A percentile compares a stretch with the other conserved stretches of the same genome.
phyloP scores from a whole-genome alignment of 1,140 invertebrate genomes.

The Capitella teleta region DNA sequence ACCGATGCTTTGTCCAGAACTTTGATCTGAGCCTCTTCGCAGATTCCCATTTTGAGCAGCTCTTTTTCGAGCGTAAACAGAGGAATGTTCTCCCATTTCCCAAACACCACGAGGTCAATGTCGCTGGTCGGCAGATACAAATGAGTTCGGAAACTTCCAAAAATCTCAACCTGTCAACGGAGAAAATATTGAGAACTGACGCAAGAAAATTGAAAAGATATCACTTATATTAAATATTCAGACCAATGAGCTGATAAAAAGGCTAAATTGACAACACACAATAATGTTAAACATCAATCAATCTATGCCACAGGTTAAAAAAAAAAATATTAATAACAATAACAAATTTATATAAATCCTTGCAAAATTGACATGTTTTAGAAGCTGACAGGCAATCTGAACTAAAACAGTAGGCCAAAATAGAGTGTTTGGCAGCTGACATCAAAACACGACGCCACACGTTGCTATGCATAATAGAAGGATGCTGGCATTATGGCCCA shows the following conservation, averaged over 20 bases:
- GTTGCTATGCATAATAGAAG: too few relatives aligned
- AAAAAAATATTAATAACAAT: too few relatives aligned
- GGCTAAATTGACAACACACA: too few relatives aligned
- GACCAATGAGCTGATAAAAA: background rate
- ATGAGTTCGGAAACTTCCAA: slow-evolving; percentile 86
- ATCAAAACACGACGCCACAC: too few relatives aligned
- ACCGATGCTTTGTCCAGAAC: slow-evolving; percentile 92
- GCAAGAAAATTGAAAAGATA: background rate
- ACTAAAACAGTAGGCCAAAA: too few relatives aligned
- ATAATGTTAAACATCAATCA: too few relatives aligned
- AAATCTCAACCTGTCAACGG: slow-evolving; percentile 62
- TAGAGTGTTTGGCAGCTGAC: too few relatives aligned
- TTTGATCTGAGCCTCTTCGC: slow-evolving; percentile 76
- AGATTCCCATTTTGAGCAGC: slow-evolving; percentile 74
- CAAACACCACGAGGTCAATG: slow-evolving; percentile 93
- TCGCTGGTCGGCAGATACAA: slow-evolving; percentile 91
- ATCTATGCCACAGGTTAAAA: too few relatives aligned
- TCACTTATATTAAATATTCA: background rate
- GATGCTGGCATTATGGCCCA: too few relatives aligned
- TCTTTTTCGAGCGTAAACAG: slow-evolving; percentile 80
- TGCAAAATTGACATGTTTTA: too few relatives aligned
- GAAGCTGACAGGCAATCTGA: too few relatives aligned
- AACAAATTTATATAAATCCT: too few relatives aligned
- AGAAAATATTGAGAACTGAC: background rate
- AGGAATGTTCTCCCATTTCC: slow-evolving; percentile 78